Evolutionary conservation across 1,140 invertebrate species (phyloP).

Genomic region (Drosophila willistoni): DNA sequence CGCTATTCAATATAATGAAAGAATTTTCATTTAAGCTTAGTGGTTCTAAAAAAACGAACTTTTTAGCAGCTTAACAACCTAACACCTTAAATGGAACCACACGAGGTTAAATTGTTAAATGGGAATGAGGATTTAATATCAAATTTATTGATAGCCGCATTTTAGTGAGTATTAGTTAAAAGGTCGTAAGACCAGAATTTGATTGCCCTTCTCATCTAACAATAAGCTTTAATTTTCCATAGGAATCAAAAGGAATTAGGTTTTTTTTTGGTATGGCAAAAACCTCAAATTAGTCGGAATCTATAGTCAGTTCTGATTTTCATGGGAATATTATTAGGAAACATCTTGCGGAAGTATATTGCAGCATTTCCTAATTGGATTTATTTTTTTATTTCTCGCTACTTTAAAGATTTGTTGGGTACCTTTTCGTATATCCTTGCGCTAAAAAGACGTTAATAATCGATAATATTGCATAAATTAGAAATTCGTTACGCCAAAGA

Average conservation of each 20-base stretch:
- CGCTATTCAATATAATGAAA: constrained; percentile 25
- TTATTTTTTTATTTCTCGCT: not conserved
- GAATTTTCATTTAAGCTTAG: constrained; percentile 45
- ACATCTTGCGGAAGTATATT: not conserved
- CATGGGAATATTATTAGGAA: not conserved
- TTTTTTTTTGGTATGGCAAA: no score
- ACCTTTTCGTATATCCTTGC: constrained; percentile 22
- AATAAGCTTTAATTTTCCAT: no score
- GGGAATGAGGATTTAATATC: not conserved
- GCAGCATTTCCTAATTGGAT: not conserved
- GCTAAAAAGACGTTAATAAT: constrained; percentile 75
- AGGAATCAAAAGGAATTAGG: no score
- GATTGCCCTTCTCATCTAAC: not conserved
- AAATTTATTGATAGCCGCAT: constrained; percentile 3
- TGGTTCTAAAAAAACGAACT: constrained; percentile 24
- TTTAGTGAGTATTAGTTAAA: not conserved
- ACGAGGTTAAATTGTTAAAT: not conserved
- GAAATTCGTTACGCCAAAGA: constrained; percentile 52
- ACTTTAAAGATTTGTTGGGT: no score
- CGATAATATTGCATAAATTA: constrained; percentile 41
- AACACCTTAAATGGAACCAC: constrained; percentile 5
- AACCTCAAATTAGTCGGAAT: no score
- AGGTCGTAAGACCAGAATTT: constrained; percentile 10
- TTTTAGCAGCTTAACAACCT: constrained; percentile 47
- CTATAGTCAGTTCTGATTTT: not conserved